Evolutionary conservation across 2,113 vertebrate genomes (phyloP), one percentile per base, ranked within the genome.

Genomic region (Oreotrochilus melanogaster): DNA sequence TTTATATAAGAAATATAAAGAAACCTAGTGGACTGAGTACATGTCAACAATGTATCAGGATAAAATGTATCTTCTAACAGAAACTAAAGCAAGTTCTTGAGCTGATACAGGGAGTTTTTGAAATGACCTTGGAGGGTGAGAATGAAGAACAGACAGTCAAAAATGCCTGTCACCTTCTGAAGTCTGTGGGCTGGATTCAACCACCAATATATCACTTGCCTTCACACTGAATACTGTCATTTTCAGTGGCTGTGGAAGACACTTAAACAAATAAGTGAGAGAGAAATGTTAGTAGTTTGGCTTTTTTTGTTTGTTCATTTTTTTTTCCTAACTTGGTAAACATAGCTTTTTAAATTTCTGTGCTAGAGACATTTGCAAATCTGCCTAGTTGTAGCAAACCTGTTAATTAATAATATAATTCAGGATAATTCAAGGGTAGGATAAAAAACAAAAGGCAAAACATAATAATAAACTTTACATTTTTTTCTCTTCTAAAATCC

Each of bases 361-460:
- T 14, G 48, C 10, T 54, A 88, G 65, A 69, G 15, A 57, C 64
- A 39, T 64, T 90, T 83, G 43, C 64, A 93, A 65, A 60, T 91
- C n/a, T 85, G 25, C 35, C 86, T 91, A 78, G 51, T 81, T 96
- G 78, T 56, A 60, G 54, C 18, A 80, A 73, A 80, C 23, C 35
- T 75, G 31, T 93, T 93, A 82, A 89, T 94, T 95, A 83, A 48
- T 6, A 78, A 95, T 87, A 75, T 89, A 71, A 95, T 94, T 96
- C 83, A 78, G 92, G 73, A 75, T 89, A 71, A 95, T 94, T 96
- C 83, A 78, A 93, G 75, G 31, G n/a, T 78, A 78, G 96, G 67
- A 91, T 56, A 91, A 62, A 76, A 60, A 73, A 14, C 3, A 18
- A 39, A 93, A 86, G 42, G 71, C 18, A 82, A 88, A 78, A 45